Percentiles rank a stretch among this genome's conserved stretches.
phyloP scores from a whole-genome alignment of 2,113 vertebrate species.

The Propithecus coquereli region DNA sequence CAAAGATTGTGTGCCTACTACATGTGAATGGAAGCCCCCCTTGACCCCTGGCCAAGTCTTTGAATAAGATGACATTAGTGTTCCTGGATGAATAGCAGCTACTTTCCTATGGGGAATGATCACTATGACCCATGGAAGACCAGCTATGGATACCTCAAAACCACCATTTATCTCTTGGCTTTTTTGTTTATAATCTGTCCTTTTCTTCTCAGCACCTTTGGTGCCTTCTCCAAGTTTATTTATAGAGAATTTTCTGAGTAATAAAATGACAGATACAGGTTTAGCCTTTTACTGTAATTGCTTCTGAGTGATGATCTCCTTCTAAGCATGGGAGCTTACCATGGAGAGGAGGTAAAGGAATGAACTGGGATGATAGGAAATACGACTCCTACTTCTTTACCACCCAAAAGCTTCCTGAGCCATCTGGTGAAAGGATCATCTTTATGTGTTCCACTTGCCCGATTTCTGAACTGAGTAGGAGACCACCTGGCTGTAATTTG shows the following conservation, averaged over 20 bases:
- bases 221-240: neutral
- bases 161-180: neutral
- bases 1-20: neutral
- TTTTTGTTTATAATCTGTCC: neutral
- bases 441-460: neutral
- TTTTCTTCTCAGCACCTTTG: neutral
- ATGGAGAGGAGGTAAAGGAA: neutral
- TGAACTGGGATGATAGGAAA: neutral
- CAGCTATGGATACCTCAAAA: neutral
- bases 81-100: neutral
- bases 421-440: neutral
- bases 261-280: neutral
- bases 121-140: neutral
- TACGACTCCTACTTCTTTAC: neutral
- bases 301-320: neutral
- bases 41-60: neutral
- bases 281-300: neutral
- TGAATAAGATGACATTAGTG: neutral
- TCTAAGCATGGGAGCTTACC: neutral
- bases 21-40: neutral
- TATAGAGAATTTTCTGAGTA: neutral
- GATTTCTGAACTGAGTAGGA: neutral
- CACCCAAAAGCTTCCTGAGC: neutral
- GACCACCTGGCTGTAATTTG: constrained; percentile 10
- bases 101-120: neutral